Percentiles rank a stretch among this genome's conserved stretches.
These are phyloP conservation scores for Cranoglanis bouderius DNA, from an alignment of 2,113 vertebrate genomes.

Conservation along the genomic window DNA sequence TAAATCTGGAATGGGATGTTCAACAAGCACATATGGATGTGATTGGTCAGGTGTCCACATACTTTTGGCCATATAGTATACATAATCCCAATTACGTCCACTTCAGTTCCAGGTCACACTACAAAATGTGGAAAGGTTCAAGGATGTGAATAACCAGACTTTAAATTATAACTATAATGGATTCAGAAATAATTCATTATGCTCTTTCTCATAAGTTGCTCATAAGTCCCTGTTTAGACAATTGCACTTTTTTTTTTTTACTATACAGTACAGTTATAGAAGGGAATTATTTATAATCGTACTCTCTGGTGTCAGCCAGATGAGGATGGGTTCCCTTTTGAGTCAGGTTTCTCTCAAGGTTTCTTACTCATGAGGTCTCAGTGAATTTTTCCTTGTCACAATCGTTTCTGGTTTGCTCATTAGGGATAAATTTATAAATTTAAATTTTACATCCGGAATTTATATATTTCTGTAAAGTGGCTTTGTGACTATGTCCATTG, in stretches of 20 bases:
- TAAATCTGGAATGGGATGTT: too few relatives aligned
- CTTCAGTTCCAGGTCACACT: background rate
- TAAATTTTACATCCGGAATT: background rate
- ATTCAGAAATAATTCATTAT: background rate
- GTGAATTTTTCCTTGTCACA: too few relatives aligned
- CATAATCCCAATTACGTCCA: background rate
- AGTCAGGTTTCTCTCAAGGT: background rate
- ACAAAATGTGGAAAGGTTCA: too few relatives aligned
- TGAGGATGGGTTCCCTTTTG: background rate
- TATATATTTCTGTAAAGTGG: too few relatives aligned
- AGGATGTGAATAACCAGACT: too few relatives aligned
- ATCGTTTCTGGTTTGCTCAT: background rate
- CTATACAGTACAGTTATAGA: background rate
- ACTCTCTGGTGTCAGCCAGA: background rate
- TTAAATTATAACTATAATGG: background rate
- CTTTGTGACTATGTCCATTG: too few relatives aligned
- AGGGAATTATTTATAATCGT: background rate
- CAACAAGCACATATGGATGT: too few relatives aligned
- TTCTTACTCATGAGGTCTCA: background rate
- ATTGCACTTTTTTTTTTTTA: background rate
- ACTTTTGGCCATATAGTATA: too few relatives aligned
- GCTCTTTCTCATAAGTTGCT: background rate
- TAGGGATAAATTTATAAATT: background rate
- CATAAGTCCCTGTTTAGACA: background rate
- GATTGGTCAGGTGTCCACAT: too few relatives aligned